phyloP scores from a whole-genome alignment of 2,113 vertebrate genomes.

The Nestor notabilis region DNA sequence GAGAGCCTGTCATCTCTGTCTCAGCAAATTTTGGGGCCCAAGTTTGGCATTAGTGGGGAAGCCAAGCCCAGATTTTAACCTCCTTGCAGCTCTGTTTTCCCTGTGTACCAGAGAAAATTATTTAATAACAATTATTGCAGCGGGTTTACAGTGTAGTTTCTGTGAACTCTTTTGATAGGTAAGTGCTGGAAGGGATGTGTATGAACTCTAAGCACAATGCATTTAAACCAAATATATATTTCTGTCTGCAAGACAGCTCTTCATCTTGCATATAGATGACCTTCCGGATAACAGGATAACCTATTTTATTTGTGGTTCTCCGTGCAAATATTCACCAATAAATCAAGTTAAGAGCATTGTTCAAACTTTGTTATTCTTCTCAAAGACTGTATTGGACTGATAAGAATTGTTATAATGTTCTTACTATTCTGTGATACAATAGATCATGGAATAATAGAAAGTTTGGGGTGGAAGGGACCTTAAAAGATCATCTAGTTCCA shows the following conservation, averaged over 20 bases:
- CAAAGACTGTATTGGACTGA: not conserved
- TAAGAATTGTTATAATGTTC: not conserved
- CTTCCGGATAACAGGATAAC: not conserved
- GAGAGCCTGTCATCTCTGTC: conserved; percentile 60
- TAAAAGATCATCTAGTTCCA: not conserved
- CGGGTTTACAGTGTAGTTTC: conserved; percentile 10
- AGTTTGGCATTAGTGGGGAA: conserved; percentile 48
- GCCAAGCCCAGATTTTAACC: conserved; percentile 58
- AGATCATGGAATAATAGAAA: not conserved
- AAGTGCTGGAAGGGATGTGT: conserved; percentile 13
- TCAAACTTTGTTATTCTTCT: not conserved
- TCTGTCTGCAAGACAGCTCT: not conserved
- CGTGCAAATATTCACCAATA: not conserved
- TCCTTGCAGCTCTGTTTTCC: conserved; percentile 61
- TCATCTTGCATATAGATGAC: not conserved
- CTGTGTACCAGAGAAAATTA: conserved; percentile 38
- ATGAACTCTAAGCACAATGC: not conserved
- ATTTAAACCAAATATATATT: not conserved
- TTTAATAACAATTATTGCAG: conserved; percentile 51
- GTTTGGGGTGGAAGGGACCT: not conserved
- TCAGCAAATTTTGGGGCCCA: conserved; percentile 56
- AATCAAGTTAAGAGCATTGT: not conserved
- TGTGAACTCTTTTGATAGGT: conserved; percentile 43
- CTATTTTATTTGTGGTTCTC: not conserved
- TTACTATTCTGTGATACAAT: not conserved